Evolutionary conservation across 2,888 invertebrate species (phyloP).

Genomic region (Poecilobothrus nobilitatus): DNA sequence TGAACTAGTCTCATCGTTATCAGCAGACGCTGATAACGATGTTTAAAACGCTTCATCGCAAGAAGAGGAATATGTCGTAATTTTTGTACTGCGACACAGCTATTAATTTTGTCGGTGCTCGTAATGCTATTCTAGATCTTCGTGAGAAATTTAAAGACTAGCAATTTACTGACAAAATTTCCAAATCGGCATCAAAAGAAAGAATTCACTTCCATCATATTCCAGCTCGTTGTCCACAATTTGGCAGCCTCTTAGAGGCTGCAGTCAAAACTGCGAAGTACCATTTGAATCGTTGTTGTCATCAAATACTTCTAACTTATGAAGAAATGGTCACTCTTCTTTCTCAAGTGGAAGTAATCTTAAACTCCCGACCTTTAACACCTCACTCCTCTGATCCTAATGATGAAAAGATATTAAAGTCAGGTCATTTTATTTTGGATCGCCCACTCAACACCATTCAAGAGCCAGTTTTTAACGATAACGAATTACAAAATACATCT

Average conservation of each 20-base stretch:
- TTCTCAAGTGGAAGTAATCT: too few relatives aligned
- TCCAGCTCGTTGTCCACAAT: constrained; percentile 22
- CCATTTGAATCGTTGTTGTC: too few relatives aligned
- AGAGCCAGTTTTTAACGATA: too few relatives aligned
- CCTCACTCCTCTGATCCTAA: too few relatives aligned
- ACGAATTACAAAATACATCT: too few relatives aligned
- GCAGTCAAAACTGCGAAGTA: constrained; percentile 14
- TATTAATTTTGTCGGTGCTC: constrained; percentile 23
- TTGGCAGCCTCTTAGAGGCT: constrained; percentile 22
- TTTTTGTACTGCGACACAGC: constrained; percentile 22
- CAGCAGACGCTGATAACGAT: constrained; percentile 20
- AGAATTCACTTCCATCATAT: constrained; percentile 15
- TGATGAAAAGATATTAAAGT: too few relatives aligned
- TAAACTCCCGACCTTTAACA: too few relatives aligned
- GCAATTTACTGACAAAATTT: constrained; percentile 13
- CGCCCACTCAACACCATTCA: constrained; percentile 13
- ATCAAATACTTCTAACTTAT: too few relatives aligned
- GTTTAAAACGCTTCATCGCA: constrained; percentile 21
- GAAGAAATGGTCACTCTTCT: too few relatives aligned
- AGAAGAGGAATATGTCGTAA: constrained; percentile 19
- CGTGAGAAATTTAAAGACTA: constrained; percentile 18
- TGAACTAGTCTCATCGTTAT: constrained; percentile 22
- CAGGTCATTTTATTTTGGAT: constrained; percentile 19
- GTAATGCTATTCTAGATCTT: constrained; percentile 19
- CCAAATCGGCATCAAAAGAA: too few relatives aligned